These are phyloP conservation scores for Malthinus seriepunctatus DNA, from an alignment of 2,888 invertebrate species.

Conservation along the genomic window DNA sequence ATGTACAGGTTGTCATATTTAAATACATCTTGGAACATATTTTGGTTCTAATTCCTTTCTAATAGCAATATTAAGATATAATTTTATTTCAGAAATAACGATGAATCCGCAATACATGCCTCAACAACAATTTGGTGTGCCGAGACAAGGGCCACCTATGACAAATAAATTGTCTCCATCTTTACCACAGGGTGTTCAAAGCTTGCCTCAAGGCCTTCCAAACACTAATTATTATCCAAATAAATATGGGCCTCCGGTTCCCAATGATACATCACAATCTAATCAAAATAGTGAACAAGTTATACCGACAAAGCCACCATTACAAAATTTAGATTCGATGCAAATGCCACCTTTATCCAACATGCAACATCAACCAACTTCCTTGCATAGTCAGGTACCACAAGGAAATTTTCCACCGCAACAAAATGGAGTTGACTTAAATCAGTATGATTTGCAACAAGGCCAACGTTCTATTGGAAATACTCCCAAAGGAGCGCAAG, in stretches of 20 bases:
- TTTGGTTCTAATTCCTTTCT: too few relatives aligned
- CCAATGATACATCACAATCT: slow-evolving; percentile 30
- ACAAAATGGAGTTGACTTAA: too few relatives aligned
- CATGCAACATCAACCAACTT: background rate
- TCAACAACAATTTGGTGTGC: slow-evolving; percentile 43
- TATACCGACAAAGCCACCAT: slow-evolving; percentile 37
- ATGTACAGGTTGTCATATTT: too few relatives aligned
- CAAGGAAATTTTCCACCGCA: too few relatives aligned
- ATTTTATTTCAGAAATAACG: slow-evolving; percentile 34
- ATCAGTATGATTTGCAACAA: too few relatives aligned
- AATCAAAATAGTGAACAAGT: slow-evolving; percentile 44
- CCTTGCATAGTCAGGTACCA: too few relatives aligned
- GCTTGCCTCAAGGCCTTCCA: slow-evolving; percentile 40
- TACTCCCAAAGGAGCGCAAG: too few relatives aligned
- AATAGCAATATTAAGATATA: background rate
- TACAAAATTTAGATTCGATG: background rate
- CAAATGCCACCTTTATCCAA: background rate
- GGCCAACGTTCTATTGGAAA: too few relatives aligned
- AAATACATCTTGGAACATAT: too few relatives aligned
- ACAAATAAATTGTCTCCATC: slow-evolving; percentile 56
- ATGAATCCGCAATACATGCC: slow-evolving; percentile 61
- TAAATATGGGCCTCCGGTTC: slow-evolving; percentile 48
- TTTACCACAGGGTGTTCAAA: slow-evolving; percentile 52
- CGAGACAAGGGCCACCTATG: slow-evolving; percentile 31
- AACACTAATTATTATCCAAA: slow-evolving; percentile 41